Conservation (phyloP, 2,113 vertebrate species). For the Craseonycteris thonglongyai region DNA sequence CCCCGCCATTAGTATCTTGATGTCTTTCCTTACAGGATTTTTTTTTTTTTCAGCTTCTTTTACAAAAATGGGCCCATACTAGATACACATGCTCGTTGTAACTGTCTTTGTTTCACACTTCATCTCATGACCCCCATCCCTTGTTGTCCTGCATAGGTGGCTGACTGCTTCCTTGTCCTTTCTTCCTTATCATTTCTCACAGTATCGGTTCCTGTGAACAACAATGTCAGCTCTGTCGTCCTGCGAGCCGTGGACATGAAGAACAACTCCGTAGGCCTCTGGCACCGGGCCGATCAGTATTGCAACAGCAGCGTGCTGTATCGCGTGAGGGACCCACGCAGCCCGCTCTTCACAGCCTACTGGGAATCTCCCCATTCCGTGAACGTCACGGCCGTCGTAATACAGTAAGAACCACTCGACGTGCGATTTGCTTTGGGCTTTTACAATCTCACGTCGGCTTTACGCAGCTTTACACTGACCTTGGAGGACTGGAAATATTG, state of each 20-base stretch:
- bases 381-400: rapidly evolving
- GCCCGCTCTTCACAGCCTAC: rapidly evolving
- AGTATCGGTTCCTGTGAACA: conserved; percentile 38
- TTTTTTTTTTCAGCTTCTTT: not conserved
- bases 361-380: conserved; percentile 11
- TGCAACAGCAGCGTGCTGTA: not conserved
- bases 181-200: not conserved
- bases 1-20: not conserved
- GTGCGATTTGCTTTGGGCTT: not conserved
- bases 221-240: rapidly evolving
- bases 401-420: conserved; percentile 62
- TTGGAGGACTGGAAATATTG: not conserved
- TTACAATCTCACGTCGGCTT: not conserved
- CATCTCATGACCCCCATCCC: not conserved
- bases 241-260: conserved; percentile 16
- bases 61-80: not conserved
- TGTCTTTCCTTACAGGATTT: not conserved
- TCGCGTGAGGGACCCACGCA: rapidly evolving
- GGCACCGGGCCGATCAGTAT: rapidly evolving
- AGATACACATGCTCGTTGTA: not conserved
- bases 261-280: not conserved
- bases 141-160: not conserved
- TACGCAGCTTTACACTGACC: not conserved
- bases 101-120: not conserved
- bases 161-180: not conserved